Base-by-base conservation (phyloP, 2,888 invertebrate species). In the Chalcis sispes region DNA sequence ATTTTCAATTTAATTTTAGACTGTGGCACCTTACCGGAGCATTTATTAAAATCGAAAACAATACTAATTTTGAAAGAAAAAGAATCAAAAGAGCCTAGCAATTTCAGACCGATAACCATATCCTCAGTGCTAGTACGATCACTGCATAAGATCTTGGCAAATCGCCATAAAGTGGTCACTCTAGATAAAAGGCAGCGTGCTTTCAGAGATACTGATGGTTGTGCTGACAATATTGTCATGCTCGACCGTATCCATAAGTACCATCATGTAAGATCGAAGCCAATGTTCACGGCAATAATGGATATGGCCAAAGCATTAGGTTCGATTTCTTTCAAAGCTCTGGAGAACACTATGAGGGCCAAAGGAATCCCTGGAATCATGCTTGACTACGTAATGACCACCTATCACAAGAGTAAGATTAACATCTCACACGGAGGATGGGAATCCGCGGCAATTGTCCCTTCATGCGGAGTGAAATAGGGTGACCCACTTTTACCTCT, bases 101-200 rank as follows among this genome's bases (percentile, higher is more conserved):
- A 71, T 1, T 61, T 50, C 20, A 29, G 71, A 1, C 61, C 71
- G 0, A 71, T 71, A n/a, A 52, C 62, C 0, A 40, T 71, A 7
- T 40, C 61, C 0, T 62, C 50, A 10, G 54, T 52, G 2, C 1
- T 71, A 1, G 0, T 54, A 13, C 13, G 62, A 0, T 23, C 32
- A 0, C 40, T 52, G 0, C 36, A 71, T 42, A 46, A 64, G 15
- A 20, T 56, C 0, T n/a, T 72, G 1, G 56, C 64, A 0, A 23
- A 25, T 15, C 29, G 64, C 0, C 25, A 64, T 29, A 62, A 62
- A 13, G 0, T 13, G 0, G 20, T 71, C 1, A 4, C n/a, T 2
- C 65, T 65, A 0, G 65, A 72, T n/a, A 5, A 4, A 3, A 75
- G 86, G 4, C 87, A 86, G 75, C 87, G 85, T 70, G 84, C 83